Base-by-base conservation (phyloP, 2,888 invertebrate species). In the Drosophila colorata region DNA sequence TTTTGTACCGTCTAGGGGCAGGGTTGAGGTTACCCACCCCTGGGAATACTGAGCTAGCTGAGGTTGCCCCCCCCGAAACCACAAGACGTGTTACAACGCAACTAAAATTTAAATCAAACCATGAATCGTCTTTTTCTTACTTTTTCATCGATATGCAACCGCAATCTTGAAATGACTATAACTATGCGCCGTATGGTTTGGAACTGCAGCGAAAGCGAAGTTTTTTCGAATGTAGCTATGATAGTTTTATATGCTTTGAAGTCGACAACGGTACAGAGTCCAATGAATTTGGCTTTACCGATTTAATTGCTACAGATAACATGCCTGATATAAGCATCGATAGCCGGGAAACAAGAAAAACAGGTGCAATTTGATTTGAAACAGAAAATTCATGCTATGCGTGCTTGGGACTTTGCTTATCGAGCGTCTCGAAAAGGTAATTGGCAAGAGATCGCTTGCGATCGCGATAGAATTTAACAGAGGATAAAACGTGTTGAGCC, bases 381-480 rank as follows among this genome's bases (percentile, higher is more conserved):
- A 1, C 94, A 94, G 0, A 92, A 93, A 66, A 93, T 95, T 43
- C 94, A 93, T 86, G 93, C 93, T 52, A 94, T 95, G 93, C 90
- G 93, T 5, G 93, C 94, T 2, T 95, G 95, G 95, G 90, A 93
- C 52, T 94, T 92, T 87, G 95, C 95, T 1, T 94, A 95, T 68
- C 91, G 94, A 5, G 93, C 94, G 48, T 94, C 95, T 9, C 91
- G 95, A 7, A 93, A 93, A 28, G 94, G 95, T 0, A 93, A 93
- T 60, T 95, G 95, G 95, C 94, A 95, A 87, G 90, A 93, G 65
- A 91, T 92, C 74, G 94, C 93, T 0, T 87, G 93, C 0, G 95
- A 95, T 86, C 88, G 91, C 16, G 83, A 76, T 43, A 84, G 92
- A 68, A 91, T 92, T 78, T 80, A 84, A 52, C 73, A 89, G 25